Percentiles rank a stretch among this genome's conserved stretches.
These are phyloP conservation scores for Perodicticus potto DNA, from an alignment of 2,797 vertebrate genomes.

Conservation along the genomic window DNA sequence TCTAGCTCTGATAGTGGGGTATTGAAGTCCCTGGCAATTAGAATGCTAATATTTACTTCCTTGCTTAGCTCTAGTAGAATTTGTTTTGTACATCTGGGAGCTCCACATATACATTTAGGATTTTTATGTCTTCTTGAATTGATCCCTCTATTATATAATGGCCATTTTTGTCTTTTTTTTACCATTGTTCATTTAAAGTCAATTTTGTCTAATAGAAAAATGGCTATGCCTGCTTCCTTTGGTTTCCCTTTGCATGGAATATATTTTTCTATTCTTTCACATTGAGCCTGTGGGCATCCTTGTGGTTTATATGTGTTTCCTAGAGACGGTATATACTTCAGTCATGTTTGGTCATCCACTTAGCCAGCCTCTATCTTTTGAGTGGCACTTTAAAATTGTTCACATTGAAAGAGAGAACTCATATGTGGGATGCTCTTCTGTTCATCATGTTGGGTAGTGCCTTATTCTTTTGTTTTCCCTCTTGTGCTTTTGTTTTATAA, in stretches of 20 bases:
- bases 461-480: not conserved
- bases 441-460: not conserved
- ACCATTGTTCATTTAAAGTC: not conserved
- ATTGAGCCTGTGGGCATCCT: not conserved
- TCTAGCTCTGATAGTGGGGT: not conserved
- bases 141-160: not conserved
- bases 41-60: not conserved
- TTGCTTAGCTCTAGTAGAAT: not conserved
- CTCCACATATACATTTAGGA: not conserved
- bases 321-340: not conserved
- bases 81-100: not conserved
- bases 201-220: not conserved
- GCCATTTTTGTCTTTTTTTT: not conserved
- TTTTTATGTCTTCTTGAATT: not conserved
- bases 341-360: not conserved
- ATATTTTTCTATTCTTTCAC: not conserved
- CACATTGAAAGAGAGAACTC: not conserved
- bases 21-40: not conserved
- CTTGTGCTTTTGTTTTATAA: not conserved
- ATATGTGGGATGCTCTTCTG: not conserved
- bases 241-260: not conserved
- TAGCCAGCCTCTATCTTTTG: not conserved
- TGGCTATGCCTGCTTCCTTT: not conserved
- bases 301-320: not conserved
- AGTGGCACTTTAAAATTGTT: not conserved